phyloP scores from a whole-genome alignment of 2,888 invertebrate species.

The Eucera pruinosa region DNA sequence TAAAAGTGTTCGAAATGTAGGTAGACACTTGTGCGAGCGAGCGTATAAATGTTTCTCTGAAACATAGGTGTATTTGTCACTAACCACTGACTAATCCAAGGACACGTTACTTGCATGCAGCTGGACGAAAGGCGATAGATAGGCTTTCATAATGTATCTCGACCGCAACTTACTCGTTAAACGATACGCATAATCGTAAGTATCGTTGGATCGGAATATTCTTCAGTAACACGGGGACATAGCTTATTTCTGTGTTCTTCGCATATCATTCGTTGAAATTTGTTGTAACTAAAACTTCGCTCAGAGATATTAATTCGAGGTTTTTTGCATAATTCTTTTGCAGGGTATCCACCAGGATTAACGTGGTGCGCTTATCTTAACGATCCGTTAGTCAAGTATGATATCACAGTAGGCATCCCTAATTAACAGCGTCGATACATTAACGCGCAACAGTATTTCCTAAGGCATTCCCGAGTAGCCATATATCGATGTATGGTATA shows the following conservation, averaged over 20 bases:
- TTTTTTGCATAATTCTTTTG: constrained; percentile 72
- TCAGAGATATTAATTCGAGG: constrained; percentile 26
- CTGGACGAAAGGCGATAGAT: constrained; percentile 79
- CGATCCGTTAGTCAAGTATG: constrained; percentile 77
- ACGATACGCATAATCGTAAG: constrained; percentile 61
- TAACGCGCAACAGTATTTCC: constrained; percentile 47
- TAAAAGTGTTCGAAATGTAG: too few species aligned
- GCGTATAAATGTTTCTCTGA: constrained; percentile 43
- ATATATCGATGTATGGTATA: constrained; percentile 26
- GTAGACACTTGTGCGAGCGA: too few species aligned
- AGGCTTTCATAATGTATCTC: constrained; percentile 76
- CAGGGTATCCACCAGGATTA: constrained; percentile 83
- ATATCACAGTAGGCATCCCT: constrained; percentile 57
- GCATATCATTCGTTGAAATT: too few species aligned
- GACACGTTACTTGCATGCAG: constrained; percentile 82
- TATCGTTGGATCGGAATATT: constrained; percentile 27
- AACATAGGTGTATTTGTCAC: constrained; percentile 56
- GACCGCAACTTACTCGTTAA: constrained; percentile 66
- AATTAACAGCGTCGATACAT: constrained; percentile 42
- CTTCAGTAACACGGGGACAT: not conserved
- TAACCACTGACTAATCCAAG: constrained; percentile 70
- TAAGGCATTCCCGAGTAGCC: too few species aligned
- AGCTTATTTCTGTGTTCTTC: not conserved
- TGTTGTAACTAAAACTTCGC: too few species aligned
- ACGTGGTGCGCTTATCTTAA: constrained; percentile 83